Evolutionary conservation across 2,113 vertebrate genomes (phyloP), one percentile per base, ranked within the genome.

Genomic region (Amphiprion percula): DNA sequence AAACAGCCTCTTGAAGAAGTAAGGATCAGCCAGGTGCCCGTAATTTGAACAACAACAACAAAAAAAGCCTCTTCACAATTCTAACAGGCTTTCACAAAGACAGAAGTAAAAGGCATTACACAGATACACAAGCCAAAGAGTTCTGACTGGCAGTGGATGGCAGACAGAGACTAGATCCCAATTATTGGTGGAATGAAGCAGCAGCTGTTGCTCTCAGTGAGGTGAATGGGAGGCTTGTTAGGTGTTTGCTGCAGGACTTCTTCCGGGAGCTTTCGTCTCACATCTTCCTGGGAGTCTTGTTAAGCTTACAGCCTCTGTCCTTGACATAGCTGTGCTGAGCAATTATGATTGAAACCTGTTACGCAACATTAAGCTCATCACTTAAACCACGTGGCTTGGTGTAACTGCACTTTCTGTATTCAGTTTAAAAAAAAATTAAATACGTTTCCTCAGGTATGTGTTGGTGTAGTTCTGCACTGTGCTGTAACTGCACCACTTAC

Each of bases 221-320:
- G 52, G 65, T n/a, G 41, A 61, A 55, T 28, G 39, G 30, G 61
- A 77, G 68, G 80, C 80, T 82, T 77, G 68, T 83, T 83, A 83
- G 68, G 26, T 59, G 33, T 14, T 53, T 39, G 37, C 28, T 23
- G 37, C 6, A 26, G 26, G 67, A 28, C 30, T 55, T 62, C 21
- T 3, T 62, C 74, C 74, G 80, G 67, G 73, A 76, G 52, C 26
- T 44, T 53, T 53, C 14, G 26, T 9, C 58, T 58, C 30, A 33
- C 41, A 26, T 68, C 41, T 39, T 49, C 49, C 69, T 47, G 30
- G 30, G n/a, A 81, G 44, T 9, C 28, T 67, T 2, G 74, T 61
- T 77, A 68, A 28, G 10, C 26, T 1, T 19, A 58, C 64, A 44
- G 58, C 50, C n/a, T 21, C 24, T 14, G 50, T 56, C 78, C 64